Percentiles rank a stretch among this genome's conserved stretches.
These are phyloP conservation scores for Corapipo altera DNA, from an alignment of 2,113 vertebrate genomes.

Conservation along the genomic window DNA sequence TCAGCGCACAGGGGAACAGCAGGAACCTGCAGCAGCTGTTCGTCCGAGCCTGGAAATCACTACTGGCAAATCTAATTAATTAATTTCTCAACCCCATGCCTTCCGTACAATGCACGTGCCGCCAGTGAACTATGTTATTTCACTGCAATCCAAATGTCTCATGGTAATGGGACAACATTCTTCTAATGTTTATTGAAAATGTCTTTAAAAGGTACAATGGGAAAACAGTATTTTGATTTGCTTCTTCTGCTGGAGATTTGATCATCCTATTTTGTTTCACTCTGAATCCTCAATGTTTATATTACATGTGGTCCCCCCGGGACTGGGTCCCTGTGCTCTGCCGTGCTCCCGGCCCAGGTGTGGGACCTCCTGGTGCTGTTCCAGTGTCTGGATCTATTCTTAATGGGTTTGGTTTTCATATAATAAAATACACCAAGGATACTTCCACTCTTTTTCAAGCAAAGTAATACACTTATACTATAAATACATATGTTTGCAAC, in stretches of 20 bases:
- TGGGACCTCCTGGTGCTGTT: rapidly evolving
- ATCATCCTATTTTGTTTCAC: neutral
- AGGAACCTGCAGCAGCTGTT: neutral
- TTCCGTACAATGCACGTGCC: neutral
- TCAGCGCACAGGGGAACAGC: neutral
- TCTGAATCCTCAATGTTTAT: neutral
- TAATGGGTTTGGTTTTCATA: neutral
- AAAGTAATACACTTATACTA: neutral
- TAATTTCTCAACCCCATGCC: neutral
- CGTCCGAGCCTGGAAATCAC: neutral
- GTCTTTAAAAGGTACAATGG: neutral
- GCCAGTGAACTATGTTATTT: neutral
- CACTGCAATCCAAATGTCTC: neutral
- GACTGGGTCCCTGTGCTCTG: neutral
- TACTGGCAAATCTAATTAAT: neutral
- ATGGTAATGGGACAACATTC: neutral
- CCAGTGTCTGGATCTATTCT: neutral
- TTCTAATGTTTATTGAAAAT: neutral
- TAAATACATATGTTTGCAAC: rapidly evolving
- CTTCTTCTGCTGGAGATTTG: neutral
- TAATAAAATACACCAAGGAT: neutral
- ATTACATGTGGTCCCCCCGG: too few species aligned
- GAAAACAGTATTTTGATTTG: neutral
- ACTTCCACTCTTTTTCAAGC: neutral
- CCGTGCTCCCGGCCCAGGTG: neutral